A percentile compares a stretch with the other conserved stretches of the same genome.
These are phyloP conservation scores for Turritopsis rubra DNA, from an alignment of 30 jellyfish, hydroid and myxozoan genomes.

Conservation along the genomic window DNA sequence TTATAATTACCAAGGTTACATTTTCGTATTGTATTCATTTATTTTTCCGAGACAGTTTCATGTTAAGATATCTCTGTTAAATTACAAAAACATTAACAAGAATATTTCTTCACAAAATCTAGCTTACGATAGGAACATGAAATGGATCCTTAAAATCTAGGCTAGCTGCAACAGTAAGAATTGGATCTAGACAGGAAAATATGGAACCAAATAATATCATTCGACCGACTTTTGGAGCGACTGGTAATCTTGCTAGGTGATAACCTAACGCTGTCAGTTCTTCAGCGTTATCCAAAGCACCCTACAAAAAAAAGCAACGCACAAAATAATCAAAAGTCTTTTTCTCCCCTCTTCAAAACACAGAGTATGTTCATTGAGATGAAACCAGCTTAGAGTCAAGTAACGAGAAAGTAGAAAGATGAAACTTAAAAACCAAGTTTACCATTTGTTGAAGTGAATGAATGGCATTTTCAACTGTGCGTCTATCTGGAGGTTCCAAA, in stretches of 20 bases:
- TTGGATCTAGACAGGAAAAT: slow-evolving; percentile 86
- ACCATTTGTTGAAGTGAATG: slow-evolving; percentile 48
- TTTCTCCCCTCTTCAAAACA: no score
- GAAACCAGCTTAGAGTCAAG: background rate
- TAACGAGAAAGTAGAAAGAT: background rate
- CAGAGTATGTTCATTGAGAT: no score
- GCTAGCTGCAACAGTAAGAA: slow-evolving; percentile 70
- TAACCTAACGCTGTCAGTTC: slow-evolving; percentile 80
- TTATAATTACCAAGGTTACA: no score
- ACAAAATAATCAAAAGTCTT: background rate
- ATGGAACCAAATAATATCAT: slow-evolving; percentile 85
- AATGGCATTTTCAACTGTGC: slow-evolving; percentile 51
- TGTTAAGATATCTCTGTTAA: no score
- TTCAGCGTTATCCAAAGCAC: slow-evolving; percentile 61
- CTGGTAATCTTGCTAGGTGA: slow-evolving; percentile 79
- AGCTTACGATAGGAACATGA: slow-evolving; percentile 65
- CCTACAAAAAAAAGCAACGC: slow-evolving; percentile 36
- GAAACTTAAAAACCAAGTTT: background rate
- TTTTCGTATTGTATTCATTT: no score
- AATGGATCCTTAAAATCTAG: slow-evolving; percentile 84
- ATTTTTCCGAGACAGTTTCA: no score
- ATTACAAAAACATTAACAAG: no score
- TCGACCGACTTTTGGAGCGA: slow-evolving; percentile 76
- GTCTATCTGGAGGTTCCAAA: slow-evolving; percentile 48
- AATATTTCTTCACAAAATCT: no score